Percentiles rank a stretch among this genome's conserved stretches.
phyloP scores from a whole-genome alignment of 2,797 vertebrate genomes.

The Pseudopleuronectes americanus region DNA sequence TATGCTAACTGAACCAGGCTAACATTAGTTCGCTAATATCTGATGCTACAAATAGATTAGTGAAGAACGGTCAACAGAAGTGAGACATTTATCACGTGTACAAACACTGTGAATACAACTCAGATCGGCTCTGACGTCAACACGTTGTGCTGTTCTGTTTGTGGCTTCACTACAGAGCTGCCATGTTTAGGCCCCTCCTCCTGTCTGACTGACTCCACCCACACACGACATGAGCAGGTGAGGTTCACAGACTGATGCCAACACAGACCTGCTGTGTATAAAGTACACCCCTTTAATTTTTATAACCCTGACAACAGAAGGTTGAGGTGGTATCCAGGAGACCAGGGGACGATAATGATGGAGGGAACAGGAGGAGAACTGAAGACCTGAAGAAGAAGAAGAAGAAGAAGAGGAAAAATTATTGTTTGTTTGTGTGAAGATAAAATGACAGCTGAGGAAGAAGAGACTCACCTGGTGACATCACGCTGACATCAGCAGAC shows the following conservation, averaged over 20 bases:
- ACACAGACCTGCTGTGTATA: too few species aligned
- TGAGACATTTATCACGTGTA: too few species aligned
- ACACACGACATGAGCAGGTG: too few species aligned
- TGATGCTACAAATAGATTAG: too few species aligned
- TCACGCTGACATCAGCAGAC: slow-evolving; percentile 73
- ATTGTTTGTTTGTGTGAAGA: slow-evolving; percentile 12
- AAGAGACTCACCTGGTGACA: slow-evolving; percentile 40
- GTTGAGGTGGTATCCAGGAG: neutral
- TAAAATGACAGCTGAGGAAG: slow-evolving; percentile 4
- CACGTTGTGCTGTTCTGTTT: neutral
- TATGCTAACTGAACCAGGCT: neutral
- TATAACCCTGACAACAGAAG: neutral
- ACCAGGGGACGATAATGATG: slow-evolving; percentile 1
- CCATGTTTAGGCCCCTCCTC: neutral
- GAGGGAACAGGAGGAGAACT: slow-evolving; percentile 1
- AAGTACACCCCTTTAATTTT: too few species aligned
- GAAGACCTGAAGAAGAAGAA: neutral
- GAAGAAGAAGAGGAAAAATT: neutral
- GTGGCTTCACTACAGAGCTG: neutral
- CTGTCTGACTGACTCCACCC: too few species aligned
- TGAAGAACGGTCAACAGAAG: too few species aligned
- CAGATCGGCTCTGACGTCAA: too few species aligned
- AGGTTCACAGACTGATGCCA: neutral
- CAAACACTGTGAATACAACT: too few species aligned
- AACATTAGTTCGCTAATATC: neutral